Evolutionary conservation across 1,140 invertebrate species (phyloP).

Genomic region (Dendroctonus ponderosae): DNA sequence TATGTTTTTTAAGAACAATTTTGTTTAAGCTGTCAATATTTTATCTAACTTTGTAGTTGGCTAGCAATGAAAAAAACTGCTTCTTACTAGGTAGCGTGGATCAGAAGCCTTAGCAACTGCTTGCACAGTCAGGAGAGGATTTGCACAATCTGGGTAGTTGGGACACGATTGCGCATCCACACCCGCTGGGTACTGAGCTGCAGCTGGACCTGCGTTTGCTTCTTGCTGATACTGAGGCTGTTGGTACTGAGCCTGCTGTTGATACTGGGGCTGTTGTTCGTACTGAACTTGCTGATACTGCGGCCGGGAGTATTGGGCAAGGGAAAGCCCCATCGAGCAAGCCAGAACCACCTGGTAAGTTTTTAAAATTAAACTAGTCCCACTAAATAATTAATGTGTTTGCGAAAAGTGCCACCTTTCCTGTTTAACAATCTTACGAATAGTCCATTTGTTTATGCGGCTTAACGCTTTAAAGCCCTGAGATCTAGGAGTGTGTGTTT

Average conservation of each 20-base stretch:
- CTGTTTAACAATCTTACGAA: no score
- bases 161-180: constrained; percentile 48
- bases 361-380: not conserved
- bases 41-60: no score
- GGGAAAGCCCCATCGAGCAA: not conserved
- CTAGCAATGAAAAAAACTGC: not conserved
- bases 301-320: not conserved
- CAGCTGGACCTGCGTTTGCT: constrained; percentile 36
- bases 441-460: no score
- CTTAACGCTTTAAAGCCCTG: no score
- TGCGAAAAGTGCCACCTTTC: no score
- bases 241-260: constrained; percentile 16
- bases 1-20: no score
- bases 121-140: constrained; percentile 43
- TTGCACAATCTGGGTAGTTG: constrained; percentile 48
- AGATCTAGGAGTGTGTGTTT: no score
- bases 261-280: constrained; percentile 22
- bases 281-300: constrained; percentile 14
- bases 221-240: constrained; percentile 24
- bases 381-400: no score
- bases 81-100: constrained; percentile 14
- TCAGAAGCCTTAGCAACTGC: constrained; percentile 22
- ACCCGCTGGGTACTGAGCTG: constrained; percentile 47
- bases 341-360: not conserved
- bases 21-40: no score